Evolutionary conservation across 1,140 invertebrate species (phyloP).

Genomic region (Temnothorax longispinosus): DNA sequence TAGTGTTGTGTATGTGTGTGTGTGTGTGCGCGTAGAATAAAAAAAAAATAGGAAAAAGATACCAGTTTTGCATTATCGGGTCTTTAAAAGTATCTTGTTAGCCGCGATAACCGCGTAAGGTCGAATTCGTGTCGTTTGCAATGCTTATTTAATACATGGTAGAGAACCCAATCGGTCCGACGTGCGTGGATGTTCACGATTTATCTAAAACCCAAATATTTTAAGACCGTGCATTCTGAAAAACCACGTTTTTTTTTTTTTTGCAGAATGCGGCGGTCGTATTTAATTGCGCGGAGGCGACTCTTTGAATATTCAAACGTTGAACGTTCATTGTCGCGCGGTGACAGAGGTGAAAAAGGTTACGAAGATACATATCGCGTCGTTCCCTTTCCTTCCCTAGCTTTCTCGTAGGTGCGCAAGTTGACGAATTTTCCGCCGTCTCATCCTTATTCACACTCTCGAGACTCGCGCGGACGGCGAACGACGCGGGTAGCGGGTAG

Average conservation of each 20-base stretch:
- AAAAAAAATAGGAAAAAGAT: neutral
- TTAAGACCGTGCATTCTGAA: neutral
- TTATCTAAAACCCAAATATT: constrained; percentile 7
- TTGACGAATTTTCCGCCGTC: neutral
- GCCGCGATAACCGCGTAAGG: constrained; percentile 24
- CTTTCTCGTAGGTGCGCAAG: neutral
- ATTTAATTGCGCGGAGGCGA: neutral
- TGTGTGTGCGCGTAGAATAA: neutral
- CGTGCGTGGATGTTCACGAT: neutral
- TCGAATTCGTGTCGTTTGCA: neutral
- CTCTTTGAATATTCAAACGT: constrained; percentile 34
- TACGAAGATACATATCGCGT: neutral
- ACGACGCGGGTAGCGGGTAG: too few species aligned
- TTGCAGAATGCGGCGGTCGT: neutral
- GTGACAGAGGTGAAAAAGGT: constrained; percentile 38
- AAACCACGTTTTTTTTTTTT: neutral
- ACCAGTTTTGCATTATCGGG: neutral
- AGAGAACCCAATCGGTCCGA: neutral
- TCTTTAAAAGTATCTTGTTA: neutral
- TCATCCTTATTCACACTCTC: neutral
- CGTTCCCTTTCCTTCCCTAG: neutral
- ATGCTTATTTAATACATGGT: neutral
- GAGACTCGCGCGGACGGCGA: neutral
- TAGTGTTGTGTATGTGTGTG: neutral
- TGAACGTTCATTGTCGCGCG: neutral